A percentile compares a stretch with the other conserved stretches of the same genome.
These are phyloP conservation scores for Sebastes dallii DNA, from an alignment of 2,797 vertebrate genomes.

Conservation along the genomic window DNA sequence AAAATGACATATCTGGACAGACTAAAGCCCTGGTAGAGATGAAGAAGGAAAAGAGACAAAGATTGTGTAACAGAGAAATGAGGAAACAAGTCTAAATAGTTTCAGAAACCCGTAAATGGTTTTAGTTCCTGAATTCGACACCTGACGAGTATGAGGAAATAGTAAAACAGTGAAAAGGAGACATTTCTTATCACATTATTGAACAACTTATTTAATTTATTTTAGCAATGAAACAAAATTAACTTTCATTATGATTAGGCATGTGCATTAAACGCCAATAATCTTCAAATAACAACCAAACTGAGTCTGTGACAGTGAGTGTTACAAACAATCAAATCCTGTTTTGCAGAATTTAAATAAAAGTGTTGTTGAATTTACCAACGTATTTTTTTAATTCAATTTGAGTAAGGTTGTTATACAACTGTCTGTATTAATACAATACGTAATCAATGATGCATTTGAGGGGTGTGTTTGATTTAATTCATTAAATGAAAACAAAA, in stretches of 20 bases:
- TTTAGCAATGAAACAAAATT: background rate
- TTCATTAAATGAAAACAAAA: background rate
- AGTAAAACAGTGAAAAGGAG: background rate
- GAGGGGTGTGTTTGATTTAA: background rate
- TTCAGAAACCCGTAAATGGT: background rate
- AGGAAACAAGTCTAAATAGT: background rate
- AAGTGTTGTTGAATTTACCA: background rate
- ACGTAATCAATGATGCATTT: background rate
- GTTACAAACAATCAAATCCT: background rate
- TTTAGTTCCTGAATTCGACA: constrained; percentile 21
- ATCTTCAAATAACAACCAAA: background rate
- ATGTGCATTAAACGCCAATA: background rate
- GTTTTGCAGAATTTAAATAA: background rate
- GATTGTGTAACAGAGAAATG: background rate
- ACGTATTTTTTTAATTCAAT: background rate
- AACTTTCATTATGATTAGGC: background rate
- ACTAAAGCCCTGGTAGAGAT: background rate
- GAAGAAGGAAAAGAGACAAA: background rate
- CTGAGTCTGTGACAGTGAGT: background rate
- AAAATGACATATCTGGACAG: background rate
- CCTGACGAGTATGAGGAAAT: constrained; percentile 30
- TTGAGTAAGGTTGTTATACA: background rate
- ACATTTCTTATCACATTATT: background rate
- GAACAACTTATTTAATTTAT: background rate
- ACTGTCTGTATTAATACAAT: background rate